Evolutionary conservation across 2,888 invertebrate species (phyloP), one percentile per base, ranked within the genome.

Genomic region (Callyntrura guangdongensis): DNA sequence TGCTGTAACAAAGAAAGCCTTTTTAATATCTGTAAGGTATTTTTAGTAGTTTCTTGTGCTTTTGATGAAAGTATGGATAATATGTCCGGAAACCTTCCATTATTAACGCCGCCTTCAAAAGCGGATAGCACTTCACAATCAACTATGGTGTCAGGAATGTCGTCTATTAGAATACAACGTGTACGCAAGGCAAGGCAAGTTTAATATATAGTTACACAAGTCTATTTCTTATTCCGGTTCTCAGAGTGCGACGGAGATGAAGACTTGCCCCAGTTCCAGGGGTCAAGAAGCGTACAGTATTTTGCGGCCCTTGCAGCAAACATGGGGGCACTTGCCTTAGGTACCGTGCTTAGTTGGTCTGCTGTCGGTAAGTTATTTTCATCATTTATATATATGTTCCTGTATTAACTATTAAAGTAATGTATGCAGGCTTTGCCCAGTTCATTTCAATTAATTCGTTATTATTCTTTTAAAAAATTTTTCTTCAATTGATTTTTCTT

Each of bases 221-320:
- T n/a, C n/a, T n/a, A n/a, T n/a, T n/a, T n/a, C n/a, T n/a, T n/a
- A n/a, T n/a, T n/a, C 61, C 77, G 92, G 27, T 92, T 92, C 59
- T 85, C 88, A 69, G 92, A 92, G 27, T 92, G 92, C 69, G 92
- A 92, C 74, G 90, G 90, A 8, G 92, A 92, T 56, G 90, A 90
- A 11, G 90, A 90, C 61, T 47, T 92, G 22, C 92, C 92, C 9
- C 92, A 92, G 82, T 92, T 92, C 56, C 90, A 90, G 49, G 92
- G 92, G 22, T 72, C 88, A 5, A 69, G 92, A 67, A 0, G n/a
- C 5, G 86, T 85, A 6, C 93, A 93, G 89, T 91, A 92, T 79
- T 90, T 92, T 81, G 92, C 93, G 3, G 92, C 93, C 45, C 86
- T 92, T 22, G 92, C 92, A 93, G 93, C 93, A 8, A 93, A 92